phyloP scores from a whole-genome alignment of 2,888 invertebrate genomes.

The Nemurella pictetii region DNA sequence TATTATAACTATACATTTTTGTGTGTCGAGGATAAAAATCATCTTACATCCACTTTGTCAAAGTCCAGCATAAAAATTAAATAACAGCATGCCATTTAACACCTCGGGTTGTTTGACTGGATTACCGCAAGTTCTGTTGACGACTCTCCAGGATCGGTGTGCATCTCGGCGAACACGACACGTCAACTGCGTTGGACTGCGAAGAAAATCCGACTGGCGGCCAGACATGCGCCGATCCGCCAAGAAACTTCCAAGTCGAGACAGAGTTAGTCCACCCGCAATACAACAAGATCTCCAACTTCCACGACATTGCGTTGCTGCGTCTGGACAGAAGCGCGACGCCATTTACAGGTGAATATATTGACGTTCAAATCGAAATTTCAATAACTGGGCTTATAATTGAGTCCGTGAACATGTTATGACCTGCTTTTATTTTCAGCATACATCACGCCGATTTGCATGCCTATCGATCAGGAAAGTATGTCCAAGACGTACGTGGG shows the following conservation, averaged over 20 bases:
- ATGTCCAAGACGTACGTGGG: conserved; percentile 46
- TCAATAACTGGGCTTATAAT: too few species aligned
- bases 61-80: too few species aligned
- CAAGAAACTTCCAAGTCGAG: conserved; percentile 64
- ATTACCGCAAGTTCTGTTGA: too few species aligned
- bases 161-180: conserved; percentile 69
- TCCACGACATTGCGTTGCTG: conserved; percentile 73
- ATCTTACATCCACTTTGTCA: too few species aligned
- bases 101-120: too few species aligned
- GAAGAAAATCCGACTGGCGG: conserved; percentile 45
- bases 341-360: conserved; percentile 51
- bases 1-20: too few species aligned
- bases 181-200: conserved; percentile 64
- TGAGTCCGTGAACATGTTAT: too few species aligned
- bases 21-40: too few species aligned
- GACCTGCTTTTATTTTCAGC: too few species aligned
- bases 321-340: conserved; percentile 59
- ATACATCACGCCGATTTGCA: conserved; percentile 63
- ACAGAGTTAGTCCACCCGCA: conserved; percentile 65
- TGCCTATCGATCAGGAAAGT: conserved; percentile 52
- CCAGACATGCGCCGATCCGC: conserved; percentile 59
- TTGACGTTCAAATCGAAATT: background rate
- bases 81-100: too few species aligned
- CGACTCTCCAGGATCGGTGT: conserved; percentile 59
- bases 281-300: conserved; percentile 60